Evolutionary conservation across 2,888 invertebrate species (phyloP).

Genomic region (Sthenelais limicola): DNA sequence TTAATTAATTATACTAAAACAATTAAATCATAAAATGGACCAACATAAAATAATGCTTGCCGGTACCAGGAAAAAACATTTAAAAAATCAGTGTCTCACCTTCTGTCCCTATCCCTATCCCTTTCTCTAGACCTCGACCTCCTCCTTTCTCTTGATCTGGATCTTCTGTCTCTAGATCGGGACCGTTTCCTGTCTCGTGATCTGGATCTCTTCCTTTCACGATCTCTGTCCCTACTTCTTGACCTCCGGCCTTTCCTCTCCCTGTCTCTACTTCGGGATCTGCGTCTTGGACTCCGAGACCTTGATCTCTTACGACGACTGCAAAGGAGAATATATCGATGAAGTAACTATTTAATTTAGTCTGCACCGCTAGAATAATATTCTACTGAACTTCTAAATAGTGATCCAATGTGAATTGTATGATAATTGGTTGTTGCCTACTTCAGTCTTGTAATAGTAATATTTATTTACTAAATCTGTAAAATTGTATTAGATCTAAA

Average conservation of each 20-base stretch:
- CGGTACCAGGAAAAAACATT: background rate
- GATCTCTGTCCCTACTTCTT: constrained; percentile 10
- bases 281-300: constrained; percentile 18
- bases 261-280: constrained; percentile 17
- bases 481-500: no score
- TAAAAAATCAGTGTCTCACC: background rate
- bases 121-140: constrained; percentile 56
- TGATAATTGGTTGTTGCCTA: no score
- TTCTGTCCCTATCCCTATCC: constrained; percentile 52
- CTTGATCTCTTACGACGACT: constrained; percentile 14
- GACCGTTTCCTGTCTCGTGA: constrained; percentile 45
- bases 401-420: no score
- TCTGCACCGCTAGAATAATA: no score
- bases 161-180: constrained; percentile 45
- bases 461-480: no score
- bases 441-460: no score
- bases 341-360: background rate
- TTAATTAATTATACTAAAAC: constrained; percentile 3
- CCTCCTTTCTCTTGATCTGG: constrained; percentile 51
- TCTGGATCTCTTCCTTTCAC: constrained; percentile 29
- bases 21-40: background rate
- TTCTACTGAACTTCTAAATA: no score
- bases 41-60: background rate
- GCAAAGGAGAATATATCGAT: background rate
- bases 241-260: constrained; percentile 17